Evolutionary conservation across 2,113 vertebrate genomes (phyloP), one percentile per base, ranked within the genome.

Genomic region (Thoracochromis brauschi): DNA sequence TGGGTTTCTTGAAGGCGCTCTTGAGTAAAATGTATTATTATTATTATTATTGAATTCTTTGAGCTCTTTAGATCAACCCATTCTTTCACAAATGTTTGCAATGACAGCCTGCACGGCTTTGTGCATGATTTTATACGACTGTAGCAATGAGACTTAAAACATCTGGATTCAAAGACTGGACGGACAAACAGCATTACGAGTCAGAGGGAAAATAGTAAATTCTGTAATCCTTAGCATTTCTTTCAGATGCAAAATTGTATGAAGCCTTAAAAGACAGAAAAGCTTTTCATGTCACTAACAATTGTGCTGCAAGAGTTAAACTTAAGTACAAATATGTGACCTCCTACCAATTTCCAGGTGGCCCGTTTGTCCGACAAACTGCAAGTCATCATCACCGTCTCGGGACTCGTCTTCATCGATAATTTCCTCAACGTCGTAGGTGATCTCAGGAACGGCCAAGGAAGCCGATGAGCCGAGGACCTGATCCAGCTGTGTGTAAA

Each of bases 401-500:
- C 58, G 87, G 58, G 88, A 87, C 51, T 94, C 93, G 1, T 96
- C 95, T 29, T 94, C 93, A 6, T 94, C 88, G 1, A 75, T 19
- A 38, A 84, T 68, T 35, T 94, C 94, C 14, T 95, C 93, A 0
- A 94, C 89, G 2, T 93, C 91, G 3, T 93, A 95, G 19, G 91
- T 89, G 73, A 93, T 85, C 80, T 95, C 91, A 2, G 94, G 85
- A 13, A 85, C 57, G 13, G 87, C 45, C 0, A 91, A 91, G 11
- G 93, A 16, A 26, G 45, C 54, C 0, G 91, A 81, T 24, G 91
- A 91, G 42, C 87, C 51, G 17, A 96, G 88, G 8, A 96, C 79
- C 26, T 87, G 82, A 82, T 96, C 90, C 26, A 96, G 71, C 80
- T 91, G 94, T 17, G 93, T 86, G n/a, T 95, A 93, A 60, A 94